Conservation (phyloP, 30 jellyfish, hydroid and myxozoan genomes). For the Turritopsis dohrnii region DNA sequence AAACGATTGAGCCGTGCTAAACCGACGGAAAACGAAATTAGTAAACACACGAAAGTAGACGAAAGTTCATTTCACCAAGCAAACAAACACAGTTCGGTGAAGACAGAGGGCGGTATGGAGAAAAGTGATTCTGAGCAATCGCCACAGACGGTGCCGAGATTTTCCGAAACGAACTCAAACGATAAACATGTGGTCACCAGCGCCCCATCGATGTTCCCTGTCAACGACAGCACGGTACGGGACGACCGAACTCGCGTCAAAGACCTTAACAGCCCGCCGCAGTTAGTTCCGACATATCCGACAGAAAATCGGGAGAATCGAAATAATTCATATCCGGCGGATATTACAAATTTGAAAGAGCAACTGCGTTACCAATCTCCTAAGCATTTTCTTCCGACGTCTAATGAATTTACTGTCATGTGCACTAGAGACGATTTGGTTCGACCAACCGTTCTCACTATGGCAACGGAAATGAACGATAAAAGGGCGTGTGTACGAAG, state of each 20-base stretch:
- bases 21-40: background rate
- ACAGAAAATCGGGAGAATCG: background rate
- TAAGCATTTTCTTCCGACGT: conserved; percentile 9
- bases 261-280: conserved; percentile 15
- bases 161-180: background rate
- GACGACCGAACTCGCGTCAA: background rate
- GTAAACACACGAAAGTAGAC: background rate
- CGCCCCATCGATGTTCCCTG: background rate
- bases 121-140: conserved; percentile 6
- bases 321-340: conserved; percentile 26
- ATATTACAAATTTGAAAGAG: conserved; percentile 17
- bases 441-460: conserved; percentile 18
- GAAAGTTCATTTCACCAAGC: background rate
- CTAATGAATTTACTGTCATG: background rate
- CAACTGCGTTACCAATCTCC: conserved; percentile 30
- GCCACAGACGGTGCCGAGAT: conserved; percentile 11
- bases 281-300: conserved; percentile 8
- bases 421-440: background rate
- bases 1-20: conserved; percentile 24
- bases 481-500: conserved; percentile 14
- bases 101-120: background rate
- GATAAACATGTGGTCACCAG: background rate
- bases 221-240: background rate
- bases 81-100: background rate
- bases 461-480: conserved; percentile 2